Evolutionary conservation across 2,888 invertebrate genomes (phyloP), one percentile per base, ranked within the genome.

Genomic region (Tolmerus cingulatus): DNA sequence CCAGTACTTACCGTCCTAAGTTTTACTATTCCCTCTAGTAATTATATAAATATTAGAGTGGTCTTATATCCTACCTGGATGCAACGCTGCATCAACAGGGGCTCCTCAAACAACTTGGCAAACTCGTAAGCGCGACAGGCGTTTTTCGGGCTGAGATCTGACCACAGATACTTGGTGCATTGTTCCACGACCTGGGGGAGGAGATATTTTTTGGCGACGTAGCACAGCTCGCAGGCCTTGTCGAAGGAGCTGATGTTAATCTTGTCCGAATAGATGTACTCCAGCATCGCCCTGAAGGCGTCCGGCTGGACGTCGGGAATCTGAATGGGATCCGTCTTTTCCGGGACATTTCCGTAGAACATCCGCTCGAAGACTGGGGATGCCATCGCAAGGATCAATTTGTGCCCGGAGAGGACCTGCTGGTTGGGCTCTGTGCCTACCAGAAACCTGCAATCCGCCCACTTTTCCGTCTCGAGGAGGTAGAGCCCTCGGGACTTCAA

Each of bases 151-250:
- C 91, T 92, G 2, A 93, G 87, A 89, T 92, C 92, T 0, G 96
- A 95, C 97, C 97, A 97, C n/a, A 97, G 93, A 90, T 95, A 97
- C 88, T 95, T 95, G 0, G 97, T 97, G 91, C 97, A 97, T 90
- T 96, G 95, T 89, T 97, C 96, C 0, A 97, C 96, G 9, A 97
- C 93, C 91, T 96, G 95, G 0, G 97, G 97, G 87, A 97, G 91
- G 96, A 97, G 96, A 90, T 97, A 97, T 90, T 97, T 97, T 90
- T 97, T 97, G 12, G 97, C 97, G 86, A 96, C 97, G 91, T 97
- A 97, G 91, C 97, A 97, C 51, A 97, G 91, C 90, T 97, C 97
- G 91, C 97, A 97, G 0, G 97, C 97, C 90, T 97, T 96, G 90
- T 97, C 97, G 91, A 97, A 97, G 0, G 97, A 96, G 88, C 95